Evolutionary conservation across 1,140 invertebrate species (phyloP), one percentile per base, ranked within the genome.

Genomic region (Anastatus disparis): DNA sequence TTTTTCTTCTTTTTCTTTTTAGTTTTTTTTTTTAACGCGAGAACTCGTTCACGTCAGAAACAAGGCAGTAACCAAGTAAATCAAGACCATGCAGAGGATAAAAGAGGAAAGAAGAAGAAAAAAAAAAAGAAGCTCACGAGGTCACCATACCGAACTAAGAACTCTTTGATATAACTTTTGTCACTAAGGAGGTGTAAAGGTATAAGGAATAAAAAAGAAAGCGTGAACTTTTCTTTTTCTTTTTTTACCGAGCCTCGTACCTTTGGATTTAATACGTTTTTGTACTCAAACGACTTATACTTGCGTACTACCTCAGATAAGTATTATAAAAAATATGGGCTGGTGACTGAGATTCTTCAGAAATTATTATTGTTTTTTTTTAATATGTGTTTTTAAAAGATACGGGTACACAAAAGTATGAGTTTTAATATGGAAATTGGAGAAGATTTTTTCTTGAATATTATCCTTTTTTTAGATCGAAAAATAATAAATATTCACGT

Each of bases 241-340:
- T n/a, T n/a, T n/a, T n/a, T n/a, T n/a, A n/a, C n/a, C n/a, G n/a
- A n/a, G n/a, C 63, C 29, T 42, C 22, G 35, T 8, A n/a, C 7
- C 22, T 2, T 29, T 68, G 29, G 29, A 52, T 62, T 69, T 69
- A 53, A 69, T 62, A 53, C 67, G 31, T 61, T 69, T 69, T 53
- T 52, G 46, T 29, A 31, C 42, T 55, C 15, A n/a, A n/a, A n/a
- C n/a, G n/a, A n/a, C n/a, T n/a, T n/a, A n/a, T n/a, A n/a, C n/a
- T n/a, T n/a, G n/a, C n/a, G n/a, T n/a, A n/a, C n/a, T n/a, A n/a
- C n/a, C n/a, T n/a, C n/a, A n/a, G n/a, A n/a, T n/a, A n/a, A n/a
- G 10, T 52, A 52, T 52, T 52, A 10, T 64, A 38, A 52, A 52
- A 64, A 64, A 52, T n/a, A n/a, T n/a, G n/a, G n/a, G n/a, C n/a